Base-by-base conservation (phyloP, 2,888 invertebrate genomes). In the Nebria salina region DNA sequence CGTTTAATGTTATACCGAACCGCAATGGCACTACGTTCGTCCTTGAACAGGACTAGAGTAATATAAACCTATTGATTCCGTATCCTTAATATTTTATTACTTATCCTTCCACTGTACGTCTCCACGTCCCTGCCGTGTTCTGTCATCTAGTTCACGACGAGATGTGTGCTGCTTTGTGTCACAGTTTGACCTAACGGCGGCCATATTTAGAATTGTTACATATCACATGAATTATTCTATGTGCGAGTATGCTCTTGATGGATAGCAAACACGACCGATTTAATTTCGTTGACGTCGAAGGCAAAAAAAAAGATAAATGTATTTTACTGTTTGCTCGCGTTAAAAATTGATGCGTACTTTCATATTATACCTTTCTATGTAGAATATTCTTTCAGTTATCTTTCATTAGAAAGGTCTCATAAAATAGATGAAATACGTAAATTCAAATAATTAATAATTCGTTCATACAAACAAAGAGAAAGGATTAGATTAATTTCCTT, bases 51-150 rank as follows among this genome's bases (percentile, higher is more conserved):
- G 34, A 72, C 81, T 81, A 81, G 20, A 81, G 81, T 72, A 81
- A 81, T 81, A 81, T 81, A 76, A 81, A 81, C 75, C 81, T 81
- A 81, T 81, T 81, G 81, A 81, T 81, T 81, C 81, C 81, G 72
- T 81, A 81, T 81, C 81, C 81, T 81, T 76, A 81, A 81, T 81
- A 81, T 81, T 81, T 81, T 81, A 81, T 81, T 81, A 65, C 54
- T 54, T 3, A 54, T 54, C 54, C 11, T 54, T 26, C 54, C 54
- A 54, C 54, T 4, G 54, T 54, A 13, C 54, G 54, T 54, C 54
- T 54, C 54, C 13, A 11, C 54, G 54, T 13, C 54, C 54, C 54
- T 8, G 54, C 54, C 54, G 54, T 54, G 54, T 54, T 13, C 54
- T 54, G 54, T 54, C 54, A 43, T 43, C 43, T 43, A 43, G 7